Percentiles rank a stretch among this genome's conserved stretches.
Evolutionary conservation across 2,113 vertebrate genomes (phyloP).

Genomic region (Megaceryle maxima): DNA sequence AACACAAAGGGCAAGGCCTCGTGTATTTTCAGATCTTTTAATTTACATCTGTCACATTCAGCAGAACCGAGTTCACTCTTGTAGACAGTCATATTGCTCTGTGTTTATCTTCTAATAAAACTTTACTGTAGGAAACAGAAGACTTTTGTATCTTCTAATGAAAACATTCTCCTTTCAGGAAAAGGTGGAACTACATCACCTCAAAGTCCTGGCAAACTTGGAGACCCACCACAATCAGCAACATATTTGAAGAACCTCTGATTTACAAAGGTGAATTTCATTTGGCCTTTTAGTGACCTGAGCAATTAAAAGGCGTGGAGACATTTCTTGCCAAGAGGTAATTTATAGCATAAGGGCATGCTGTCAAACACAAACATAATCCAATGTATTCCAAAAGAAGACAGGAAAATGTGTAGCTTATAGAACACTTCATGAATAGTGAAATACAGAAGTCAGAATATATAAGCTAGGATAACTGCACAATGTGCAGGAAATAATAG

Average conservation of each 20-base stretch:
- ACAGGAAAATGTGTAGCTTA: background rate
- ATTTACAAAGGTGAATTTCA: background rate
- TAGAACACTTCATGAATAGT: background rate
- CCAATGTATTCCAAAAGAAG: background rate
- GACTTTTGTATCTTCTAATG: background rate
- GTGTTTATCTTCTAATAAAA: background rate
- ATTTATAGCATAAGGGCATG: background rate
- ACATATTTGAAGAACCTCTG: background rate
- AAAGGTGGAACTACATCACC: background rate
- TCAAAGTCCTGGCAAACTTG: background rate
- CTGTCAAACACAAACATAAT: background rate
- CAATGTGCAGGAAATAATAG: background rate
- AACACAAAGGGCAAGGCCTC: background rate
- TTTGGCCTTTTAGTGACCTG: background rate
- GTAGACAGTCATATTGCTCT: background rate
- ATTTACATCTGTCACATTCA: background rate
- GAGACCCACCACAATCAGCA: background rate
- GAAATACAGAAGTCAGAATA: background rate
- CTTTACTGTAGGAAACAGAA: background rate
- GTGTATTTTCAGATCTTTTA: background rate
- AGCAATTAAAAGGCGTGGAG: background rate
- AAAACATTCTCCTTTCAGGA: conserved; percentile 25
- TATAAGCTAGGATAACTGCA: background rate
- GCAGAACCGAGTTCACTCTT: background rate
- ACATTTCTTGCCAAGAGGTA: background rate